Evolutionary conservation across 2,113 vertebrate genomes (phyloP).

Genomic region (Pyrgilauda ruficollis): DNA sequence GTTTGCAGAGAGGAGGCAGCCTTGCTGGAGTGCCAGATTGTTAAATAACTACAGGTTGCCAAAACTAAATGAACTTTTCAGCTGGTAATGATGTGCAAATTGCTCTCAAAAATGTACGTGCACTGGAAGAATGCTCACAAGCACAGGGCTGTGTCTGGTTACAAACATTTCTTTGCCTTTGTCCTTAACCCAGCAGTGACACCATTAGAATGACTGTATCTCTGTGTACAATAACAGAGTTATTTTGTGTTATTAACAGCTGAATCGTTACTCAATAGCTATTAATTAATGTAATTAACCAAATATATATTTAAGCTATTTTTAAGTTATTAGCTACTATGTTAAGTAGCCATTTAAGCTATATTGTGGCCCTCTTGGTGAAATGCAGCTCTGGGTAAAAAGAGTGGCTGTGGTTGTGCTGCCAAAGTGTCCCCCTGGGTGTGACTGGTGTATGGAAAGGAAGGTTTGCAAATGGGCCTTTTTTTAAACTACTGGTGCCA

Average conservation of each 20-base stretch:
- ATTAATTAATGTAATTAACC: background rate
- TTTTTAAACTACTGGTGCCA: background rate
- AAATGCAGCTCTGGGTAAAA: too few relatives aligned
- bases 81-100: conserved; percentile 32
- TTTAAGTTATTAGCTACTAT: background rate
- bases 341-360: background rate
- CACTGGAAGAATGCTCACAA: background rate
- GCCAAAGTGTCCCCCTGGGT: accelerated
- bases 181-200: background rate
- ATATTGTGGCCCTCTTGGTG: accelerated
- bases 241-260: background rate
- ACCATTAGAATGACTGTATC: background rate
- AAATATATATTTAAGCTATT: background rate
- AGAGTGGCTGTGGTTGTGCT: background rate
- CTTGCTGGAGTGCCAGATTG: conserved; percentile 1
- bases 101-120: background rate
- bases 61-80: conserved; percentile 43
- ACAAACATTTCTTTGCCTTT: background rate
- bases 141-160: background rate
- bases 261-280: background rate
- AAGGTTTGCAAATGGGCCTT: background rate
- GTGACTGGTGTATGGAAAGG: background rate
- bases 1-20: conserved; percentile 32
- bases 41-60: conserved; percentile 44
- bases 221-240: background rate